phyloP scores from a whole-genome alignment of 2,797 vertebrate genomes.

The Girardinus metallicus region DNA sequence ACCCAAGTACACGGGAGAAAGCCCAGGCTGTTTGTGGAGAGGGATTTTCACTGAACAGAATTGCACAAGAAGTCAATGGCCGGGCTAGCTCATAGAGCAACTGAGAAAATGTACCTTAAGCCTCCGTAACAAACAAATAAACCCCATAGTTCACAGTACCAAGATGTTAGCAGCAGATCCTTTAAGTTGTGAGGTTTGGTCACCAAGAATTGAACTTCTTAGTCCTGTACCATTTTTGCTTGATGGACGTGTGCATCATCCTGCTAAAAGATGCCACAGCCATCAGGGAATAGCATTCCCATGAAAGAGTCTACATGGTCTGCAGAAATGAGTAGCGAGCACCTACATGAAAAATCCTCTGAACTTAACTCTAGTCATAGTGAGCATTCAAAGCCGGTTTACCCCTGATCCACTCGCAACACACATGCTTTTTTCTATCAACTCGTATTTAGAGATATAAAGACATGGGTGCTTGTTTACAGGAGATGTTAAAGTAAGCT shows the following conservation, averaged over 20 bases:
- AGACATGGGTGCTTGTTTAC: background rate
- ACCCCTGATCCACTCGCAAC: background rate
- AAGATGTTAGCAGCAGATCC: background rate
- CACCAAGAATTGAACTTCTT: background rate
- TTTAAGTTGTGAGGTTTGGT: background rate
- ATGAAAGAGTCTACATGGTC: background rate
- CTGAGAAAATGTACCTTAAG: too few relatives aligned
- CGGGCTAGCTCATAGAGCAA: too few relatives aligned
- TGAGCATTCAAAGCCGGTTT: background rate
- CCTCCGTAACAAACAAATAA: too few relatives aligned
- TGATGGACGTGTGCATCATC: background rate
- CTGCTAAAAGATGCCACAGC: background rate
- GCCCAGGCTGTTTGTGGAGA: too few relatives aligned
- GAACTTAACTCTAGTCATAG: background rate
- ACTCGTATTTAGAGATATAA: background rate
- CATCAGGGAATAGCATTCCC: too few relatives aligned
- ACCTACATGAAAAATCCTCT: background rate
- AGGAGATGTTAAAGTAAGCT: background rate
- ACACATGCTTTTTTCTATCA: background rate
- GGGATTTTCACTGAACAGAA: too few relatives aligned
- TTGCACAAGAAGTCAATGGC: too few relatives aligned
- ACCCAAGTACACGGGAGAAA: too few relatives aligned
- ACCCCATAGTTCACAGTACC: too few relatives aligned
- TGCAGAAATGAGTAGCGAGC: background rate
- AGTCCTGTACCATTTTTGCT: background rate